A percentile compares a stretch with the other conserved stretches of the same genome.
These are phyloP conservation scores for Myripristis jacobus DNA, from an alignment of 2,797 vertebrate species.

Conservation along the genomic window DNA sequence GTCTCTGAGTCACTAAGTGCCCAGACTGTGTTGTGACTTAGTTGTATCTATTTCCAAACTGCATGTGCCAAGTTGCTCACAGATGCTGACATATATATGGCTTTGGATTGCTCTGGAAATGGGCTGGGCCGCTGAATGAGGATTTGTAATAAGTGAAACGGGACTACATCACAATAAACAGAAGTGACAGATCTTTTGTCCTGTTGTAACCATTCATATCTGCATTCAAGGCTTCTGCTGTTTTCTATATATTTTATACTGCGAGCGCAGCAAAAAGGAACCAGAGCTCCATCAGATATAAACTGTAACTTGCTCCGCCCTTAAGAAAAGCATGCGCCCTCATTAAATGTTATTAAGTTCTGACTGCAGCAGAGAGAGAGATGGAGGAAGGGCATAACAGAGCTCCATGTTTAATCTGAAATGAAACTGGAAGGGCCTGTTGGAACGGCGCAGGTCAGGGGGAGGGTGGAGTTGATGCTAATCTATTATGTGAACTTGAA, in stretches of 20 bases:
- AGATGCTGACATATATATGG: conserved; percentile 59
- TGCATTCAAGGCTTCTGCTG: conserved; percentile 13
- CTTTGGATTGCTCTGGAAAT: conserved; percentile 9
- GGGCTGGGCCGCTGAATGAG: conserved; percentile 25
- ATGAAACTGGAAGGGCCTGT: conserved; percentile 35
- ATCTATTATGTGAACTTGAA: conserved; percentile 47
- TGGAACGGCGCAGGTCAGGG: conserved; percentile 39
- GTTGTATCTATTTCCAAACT: conserved; percentile 63
- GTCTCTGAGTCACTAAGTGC: conserved; percentile 26
- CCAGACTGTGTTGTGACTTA: conserved; percentile 57
- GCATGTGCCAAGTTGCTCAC: conserved; percentile 60
- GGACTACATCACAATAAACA: conserved; percentile 28
- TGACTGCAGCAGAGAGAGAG: conserved; percentile 46
- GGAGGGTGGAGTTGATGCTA: conserved; percentile 17
- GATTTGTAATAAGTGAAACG: conserved; percentile 33
- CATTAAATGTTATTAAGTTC: conserved; percentile 66
- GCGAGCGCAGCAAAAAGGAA: conserved; percentile 18
- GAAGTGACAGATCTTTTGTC: conserved; percentile 4
- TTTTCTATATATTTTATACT: conserved; percentile 15
- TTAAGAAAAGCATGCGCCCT: conserved; percentile 60
- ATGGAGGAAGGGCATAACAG: conserved; percentile 34
- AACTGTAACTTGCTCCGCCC: conserved; percentile 52
- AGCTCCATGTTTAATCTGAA: conserved; percentile 48
- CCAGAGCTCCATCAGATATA: conserved; percentile 40
- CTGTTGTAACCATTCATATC: background rate